Evolutionary conservation across 2,113 vertebrate species (phyloP).

Genomic region (Nannospalax galili): DNA sequence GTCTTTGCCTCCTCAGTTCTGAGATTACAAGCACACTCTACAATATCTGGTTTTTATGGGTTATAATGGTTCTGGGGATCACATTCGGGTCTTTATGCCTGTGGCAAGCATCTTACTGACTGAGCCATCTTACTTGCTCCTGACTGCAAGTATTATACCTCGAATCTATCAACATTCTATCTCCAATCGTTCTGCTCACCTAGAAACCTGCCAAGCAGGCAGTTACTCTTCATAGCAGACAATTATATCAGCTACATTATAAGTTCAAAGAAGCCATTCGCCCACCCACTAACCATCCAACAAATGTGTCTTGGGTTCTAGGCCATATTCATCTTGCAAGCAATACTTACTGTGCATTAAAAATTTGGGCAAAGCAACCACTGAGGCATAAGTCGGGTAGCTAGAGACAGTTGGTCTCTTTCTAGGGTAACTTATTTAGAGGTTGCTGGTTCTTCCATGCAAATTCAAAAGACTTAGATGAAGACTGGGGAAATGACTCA

Average conservation of each 20-base stretch:
- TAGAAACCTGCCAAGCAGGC: slow-evolving; percentile 32
- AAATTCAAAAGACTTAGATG: not conserved
- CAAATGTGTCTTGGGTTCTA: not conserved
- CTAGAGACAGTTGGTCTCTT: not conserved
- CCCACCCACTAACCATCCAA: not conserved
- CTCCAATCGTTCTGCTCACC: slow-evolving; percentile 35
- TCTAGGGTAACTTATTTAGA: not conserved
- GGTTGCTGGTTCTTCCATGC: not conserved
- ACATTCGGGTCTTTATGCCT: not conserved
- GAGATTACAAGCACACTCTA: not conserved
- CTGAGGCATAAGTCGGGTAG: not conserved
- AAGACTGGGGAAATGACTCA: too few relatives aligned
- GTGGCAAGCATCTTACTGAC: not conserved
- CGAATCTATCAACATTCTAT: not conserved
- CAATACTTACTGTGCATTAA: not conserved
- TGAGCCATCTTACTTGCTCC: not conserved
- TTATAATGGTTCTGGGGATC: not conserved
- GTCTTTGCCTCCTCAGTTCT: not conserved
- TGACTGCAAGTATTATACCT: too few relatives aligned
- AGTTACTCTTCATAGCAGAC: not conserved
- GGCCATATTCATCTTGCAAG: not conserved
- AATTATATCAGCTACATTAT: not conserved
- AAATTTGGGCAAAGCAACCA: not conserved
- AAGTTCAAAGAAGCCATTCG: not conserved
- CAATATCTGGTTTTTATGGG: too few relatives aligned